Base-by-base conservation (phyloP, 2,113 vertebrate genomes). In the Columba janthina region DNA sequence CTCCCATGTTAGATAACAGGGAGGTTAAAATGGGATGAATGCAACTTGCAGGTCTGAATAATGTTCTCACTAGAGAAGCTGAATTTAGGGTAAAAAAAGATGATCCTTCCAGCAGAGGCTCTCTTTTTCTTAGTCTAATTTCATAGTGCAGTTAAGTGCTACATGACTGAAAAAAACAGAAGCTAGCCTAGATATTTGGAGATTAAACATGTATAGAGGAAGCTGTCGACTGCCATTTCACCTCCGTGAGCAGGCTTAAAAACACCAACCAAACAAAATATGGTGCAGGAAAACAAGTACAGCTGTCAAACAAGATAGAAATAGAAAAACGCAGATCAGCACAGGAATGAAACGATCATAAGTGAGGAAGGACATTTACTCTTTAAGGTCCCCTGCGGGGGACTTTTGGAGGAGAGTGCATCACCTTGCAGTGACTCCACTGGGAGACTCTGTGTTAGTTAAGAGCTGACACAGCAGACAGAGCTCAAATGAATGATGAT, bases 391-490 rank as follows among this genome's bases (percentile, higher is more conserved):
- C 29, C 53, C 62, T 61, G 71, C 54, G 22, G 60, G 60, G 74
- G 48, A 64, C 57, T 73, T 65, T 8, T 4, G 10, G 61, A 62
- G 62, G n/a, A 22, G 70, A 67, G 57, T 20, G 36, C 25, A 32
- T 90, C 88, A 96, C 69, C 71, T 80, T 91, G 91, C 72, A 53
- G 72, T 9, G 2, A 29, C 73, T 73, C 67, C 38, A 17, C 74
- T 9, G 32, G 28, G 77, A 83, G 46, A 2, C 19, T 61, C 29
- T 42, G 12, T 4, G 12, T 22, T 13, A 50, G 40, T 36, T 70
- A 34, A 38, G 60, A 56, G 95, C 82, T 93, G 92, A 90, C 72
- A 40, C 85, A 88, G 92, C 93, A 88, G 29, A 40, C 80, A 53
- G 64, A 76, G 66, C 80, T 87, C 6, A 0, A 42, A 31, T 58